Percentiles rank a stretch among this genome's conserved stretches.
Evolutionary conservation across 2,888 invertebrate species (phyloP).

Genomic region (Hirtodrosophila duncani): DNA sequence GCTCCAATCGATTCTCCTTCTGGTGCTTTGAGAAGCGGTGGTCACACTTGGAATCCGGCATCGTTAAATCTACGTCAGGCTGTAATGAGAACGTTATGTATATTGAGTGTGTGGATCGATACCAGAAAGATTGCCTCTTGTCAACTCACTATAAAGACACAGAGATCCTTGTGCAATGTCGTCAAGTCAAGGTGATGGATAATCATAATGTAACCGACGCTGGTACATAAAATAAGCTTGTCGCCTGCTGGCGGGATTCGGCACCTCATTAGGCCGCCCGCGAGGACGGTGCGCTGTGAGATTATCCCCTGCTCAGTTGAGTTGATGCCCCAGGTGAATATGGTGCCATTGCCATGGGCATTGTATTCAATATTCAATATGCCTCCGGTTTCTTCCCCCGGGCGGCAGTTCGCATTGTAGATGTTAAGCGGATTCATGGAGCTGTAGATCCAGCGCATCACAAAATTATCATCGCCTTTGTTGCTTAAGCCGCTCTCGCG

Average conservation of each 20-base stretch:
- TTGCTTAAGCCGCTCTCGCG: constrained; percentile 82
- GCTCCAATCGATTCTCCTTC: constrained; percentile 90
- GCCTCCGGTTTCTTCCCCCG: constrained; percentile 81
- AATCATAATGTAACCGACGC: constrained; percentile 92
- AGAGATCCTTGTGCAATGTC: constrained; percentile 88
- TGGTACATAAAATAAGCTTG: constrained; percentile 94
- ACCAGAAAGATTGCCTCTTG: neutral
- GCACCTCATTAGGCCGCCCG: constrained; percentile 85
- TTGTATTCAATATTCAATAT: constrained; percentile 94
- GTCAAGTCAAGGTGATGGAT: constrained; percentile 92
- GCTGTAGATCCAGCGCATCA: constrained; percentile 84
- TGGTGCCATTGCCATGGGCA: constrained; percentile 92
- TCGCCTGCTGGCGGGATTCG: constrained; percentile 90
- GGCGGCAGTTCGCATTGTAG: constrained; percentile 80
- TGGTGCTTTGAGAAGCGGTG: constrained; percentile 87
- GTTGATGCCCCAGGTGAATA: constrained; percentile 96
- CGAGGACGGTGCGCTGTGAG: constrained; percentile 90
- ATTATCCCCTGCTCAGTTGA: constrained; percentile 88
- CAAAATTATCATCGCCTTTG: constrained; percentile 82
- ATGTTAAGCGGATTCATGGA: constrained; percentile 83
- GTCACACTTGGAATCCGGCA: constrained; percentile 91
- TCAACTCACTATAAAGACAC: constrained; percentile 86
- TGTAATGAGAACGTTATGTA: too few relatives aligned
- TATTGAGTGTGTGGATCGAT: constrained; percentile 51
- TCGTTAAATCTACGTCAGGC: constrained; percentile 92